Evolutionary conservation across 1,140 invertebrate species (phyloP).

Genomic region (Aphidius ervi): DNA sequence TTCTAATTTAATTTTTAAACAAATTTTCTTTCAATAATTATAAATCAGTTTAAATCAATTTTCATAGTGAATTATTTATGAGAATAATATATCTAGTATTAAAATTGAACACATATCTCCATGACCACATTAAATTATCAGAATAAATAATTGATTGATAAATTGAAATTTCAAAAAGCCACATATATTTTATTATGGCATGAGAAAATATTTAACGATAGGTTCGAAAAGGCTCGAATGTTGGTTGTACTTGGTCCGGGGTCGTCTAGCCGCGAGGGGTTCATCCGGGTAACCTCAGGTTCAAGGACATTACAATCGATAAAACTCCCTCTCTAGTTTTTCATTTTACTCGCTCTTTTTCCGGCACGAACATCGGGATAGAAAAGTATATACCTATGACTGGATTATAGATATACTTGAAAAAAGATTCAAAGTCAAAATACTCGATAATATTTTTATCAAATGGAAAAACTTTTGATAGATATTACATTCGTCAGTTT

Average conservation of each 20-base stretch:
- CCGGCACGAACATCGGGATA: constrained; percentile 12
- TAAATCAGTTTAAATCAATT: no score
- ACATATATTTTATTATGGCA: no score
- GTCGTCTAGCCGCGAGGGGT: constrained; percentile 26
- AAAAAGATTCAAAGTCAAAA: neutral
- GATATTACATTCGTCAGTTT: no score
- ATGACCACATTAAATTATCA: neutral
- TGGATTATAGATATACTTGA: neutral
- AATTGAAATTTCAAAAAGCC: neutral
- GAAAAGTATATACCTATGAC: neutral
- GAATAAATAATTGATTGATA: neutral
- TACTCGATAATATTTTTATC: no score
- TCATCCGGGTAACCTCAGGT: constrained; percentile 24
- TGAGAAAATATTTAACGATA: neutral
- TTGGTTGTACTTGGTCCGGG: constrained; percentile 22
- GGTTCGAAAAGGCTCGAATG: constrained; percentile 10
- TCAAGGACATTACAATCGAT: constrained; percentile 28
- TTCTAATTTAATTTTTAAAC: no score
- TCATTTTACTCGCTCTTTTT: neutral
- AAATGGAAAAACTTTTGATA: no score
- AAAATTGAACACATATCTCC: no score
- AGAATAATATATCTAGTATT: no score
- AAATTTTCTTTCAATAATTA: no score
- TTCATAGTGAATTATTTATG: no score
- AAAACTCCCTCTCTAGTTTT: constrained; percentile 15